These are phyloP conservation scores for Coptotermes formosanus DNA, from an alignment of 1,140 invertebrate species.

Conservation along the genomic window DNA sequence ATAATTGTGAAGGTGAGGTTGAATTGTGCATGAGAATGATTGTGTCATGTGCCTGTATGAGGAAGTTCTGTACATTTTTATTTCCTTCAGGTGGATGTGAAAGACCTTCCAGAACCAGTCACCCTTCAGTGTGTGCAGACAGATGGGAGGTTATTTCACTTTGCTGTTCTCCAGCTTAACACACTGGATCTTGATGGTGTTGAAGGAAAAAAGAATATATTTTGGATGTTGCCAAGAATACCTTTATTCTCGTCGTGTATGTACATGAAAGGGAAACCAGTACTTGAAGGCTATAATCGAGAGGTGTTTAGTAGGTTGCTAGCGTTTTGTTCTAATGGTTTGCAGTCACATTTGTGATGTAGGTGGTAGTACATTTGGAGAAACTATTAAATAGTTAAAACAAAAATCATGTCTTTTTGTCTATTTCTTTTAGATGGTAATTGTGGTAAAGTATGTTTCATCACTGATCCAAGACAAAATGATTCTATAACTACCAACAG, in stretches of 20 bases:
- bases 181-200: constrained; percentile 65
- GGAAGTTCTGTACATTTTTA: constrained; percentile 19
- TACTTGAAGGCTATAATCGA: constrained; percentile 70
- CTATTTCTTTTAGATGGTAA: too few relatives aligned
- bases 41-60: too few relatives aligned
- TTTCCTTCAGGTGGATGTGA: constrained; percentile 58
- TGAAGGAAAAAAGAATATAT: constrained; percentile 72
- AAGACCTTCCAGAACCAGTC: constrained; percentile 71
- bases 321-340: constrained; percentile 70
- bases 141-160: constrained; percentile 71
- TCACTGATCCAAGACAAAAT: too few relatives aligned
- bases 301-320: constrained; percentile 73
- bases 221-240: constrained; percentile 66
- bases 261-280: constrained; percentile 62
- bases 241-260: constrained; percentile 65
- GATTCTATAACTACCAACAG: too few relatives aligned
- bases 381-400: neutral
- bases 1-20: too few relatives aligned
- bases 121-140: constrained; percentile 77
- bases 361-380: neutral
- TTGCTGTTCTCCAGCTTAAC: constrained; percentile 83
- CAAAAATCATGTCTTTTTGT: too few relatives aligned
- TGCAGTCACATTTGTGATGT: neutral
- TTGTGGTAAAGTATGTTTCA: too few relatives aligned
- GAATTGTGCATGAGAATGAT: too few relatives aligned